Percentiles rank a stretch among this genome's conserved stretches.
Conservation (phyloP, 2,888 invertebrate genomes). For the Homarus gammarus region DNA sequence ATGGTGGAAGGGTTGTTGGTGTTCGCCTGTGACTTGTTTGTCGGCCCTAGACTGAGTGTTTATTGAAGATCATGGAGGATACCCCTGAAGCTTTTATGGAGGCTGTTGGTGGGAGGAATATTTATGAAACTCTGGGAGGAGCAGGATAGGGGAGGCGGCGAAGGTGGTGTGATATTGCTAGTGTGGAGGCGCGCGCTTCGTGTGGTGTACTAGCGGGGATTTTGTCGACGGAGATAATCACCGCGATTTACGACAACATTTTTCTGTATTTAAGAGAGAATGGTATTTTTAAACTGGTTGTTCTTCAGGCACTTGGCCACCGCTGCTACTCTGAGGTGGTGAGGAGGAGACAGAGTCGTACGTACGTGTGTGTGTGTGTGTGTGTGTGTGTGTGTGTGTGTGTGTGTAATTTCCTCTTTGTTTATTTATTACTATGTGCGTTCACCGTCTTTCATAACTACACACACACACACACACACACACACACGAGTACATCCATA, state of each 20-base stretch:
- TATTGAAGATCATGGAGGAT: conserved; percentile 24
- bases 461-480: too few species aligned
- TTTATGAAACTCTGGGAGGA: conserved; percentile 24
- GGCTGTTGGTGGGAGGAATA: conserved; percentile 7
- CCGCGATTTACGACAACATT: conserved; percentile 1
- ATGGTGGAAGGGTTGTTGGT: conserved; percentile 10
- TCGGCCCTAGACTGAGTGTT: conserved; percentile 33
- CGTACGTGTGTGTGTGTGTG: too few species aligned
- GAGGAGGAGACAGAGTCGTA: too few species aligned
- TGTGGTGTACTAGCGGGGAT: neutral
- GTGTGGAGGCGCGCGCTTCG: neutral
- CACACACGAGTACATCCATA: too few species aligned
- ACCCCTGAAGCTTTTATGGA: conserved; percentile 14
- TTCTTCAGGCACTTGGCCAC: too few species aligned
- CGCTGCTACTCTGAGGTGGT: too few species aligned
- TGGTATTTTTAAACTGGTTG: too few species aligned
- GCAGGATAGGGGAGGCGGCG: neutral
- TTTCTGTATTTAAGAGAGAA: neutral
- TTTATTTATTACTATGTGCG: too few species aligned
- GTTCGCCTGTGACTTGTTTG: conserved; percentile 24
- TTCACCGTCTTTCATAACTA: too few species aligned
- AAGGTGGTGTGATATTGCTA: conserved; percentile 16
- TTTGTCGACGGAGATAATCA: neutral
- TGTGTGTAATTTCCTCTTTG: too few species aligned
- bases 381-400: too few species aligned